phyloP scores from a whole-genome alignment of 1,140 invertebrate genomes.

The Anastrepha obliqua region DNA sequence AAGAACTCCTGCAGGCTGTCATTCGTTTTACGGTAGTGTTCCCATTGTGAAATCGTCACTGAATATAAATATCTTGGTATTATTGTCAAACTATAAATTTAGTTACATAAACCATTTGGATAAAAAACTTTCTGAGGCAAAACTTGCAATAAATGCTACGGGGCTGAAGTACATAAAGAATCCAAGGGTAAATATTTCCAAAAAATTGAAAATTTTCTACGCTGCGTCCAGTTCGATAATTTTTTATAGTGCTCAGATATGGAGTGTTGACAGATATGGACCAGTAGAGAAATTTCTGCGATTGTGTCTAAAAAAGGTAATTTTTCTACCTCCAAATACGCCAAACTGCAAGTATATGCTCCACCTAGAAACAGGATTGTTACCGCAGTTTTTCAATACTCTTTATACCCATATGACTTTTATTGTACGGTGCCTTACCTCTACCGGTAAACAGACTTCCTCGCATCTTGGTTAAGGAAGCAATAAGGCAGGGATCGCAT shows the following conservation, averaged over 20 bases:
- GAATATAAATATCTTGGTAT: slow-evolving; percentile 26
- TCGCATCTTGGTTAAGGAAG: too few species aligned
- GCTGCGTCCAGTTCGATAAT: too few species aligned
- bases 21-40: neutral
- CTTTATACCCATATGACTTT: too few species aligned
- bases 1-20: too few species aligned
- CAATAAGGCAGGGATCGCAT: too few species aligned
- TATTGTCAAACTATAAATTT: neutral
- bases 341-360: slow-evolving; percentile 42
- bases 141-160: too few species aligned
- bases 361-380: neutral
- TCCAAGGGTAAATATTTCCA: too few species aligned
- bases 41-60: slow-evolving; percentile 1
- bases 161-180: neutral
- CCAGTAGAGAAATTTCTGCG: slow-evolving; percentile 15
- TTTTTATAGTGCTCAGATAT: too few species aligned
- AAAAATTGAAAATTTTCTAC: too few species aligned
- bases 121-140: neutral
- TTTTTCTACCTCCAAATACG: neutral
- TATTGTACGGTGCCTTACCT: too few species aligned
- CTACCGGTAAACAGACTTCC: too few species aligned
- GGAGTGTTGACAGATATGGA: too few species aligned
- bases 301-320: slow-evolving; percentile 2
- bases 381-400: neutral
- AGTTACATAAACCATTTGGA: neutral